Conservation (phyloP, 2,797 vertebrate genomes). For the Gymnoscopelus microlampas region DNA sequence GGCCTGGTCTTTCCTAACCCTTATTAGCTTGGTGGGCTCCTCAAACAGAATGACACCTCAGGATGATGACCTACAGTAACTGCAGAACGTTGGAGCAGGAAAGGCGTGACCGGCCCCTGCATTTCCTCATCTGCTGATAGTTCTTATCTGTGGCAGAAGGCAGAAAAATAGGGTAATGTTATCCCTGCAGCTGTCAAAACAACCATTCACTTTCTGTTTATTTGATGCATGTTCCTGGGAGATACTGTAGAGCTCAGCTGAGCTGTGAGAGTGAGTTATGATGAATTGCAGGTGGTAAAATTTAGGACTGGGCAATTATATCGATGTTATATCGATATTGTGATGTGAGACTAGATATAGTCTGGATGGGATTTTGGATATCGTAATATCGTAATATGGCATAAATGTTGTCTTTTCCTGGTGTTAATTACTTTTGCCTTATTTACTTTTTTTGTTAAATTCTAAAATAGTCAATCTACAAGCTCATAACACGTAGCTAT, state of each 20-base stretch:
- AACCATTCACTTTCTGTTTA: conserved; percentile 48
- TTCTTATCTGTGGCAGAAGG: conserved; percentile 57
- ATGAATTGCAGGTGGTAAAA: not conserved
- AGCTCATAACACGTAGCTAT: too few species aligned
- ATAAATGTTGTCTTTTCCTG: too few species aligned
- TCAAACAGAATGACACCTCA: conserved; percentile 47
- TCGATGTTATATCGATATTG: too few species aligned
- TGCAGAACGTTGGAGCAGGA: conserved; percentile 46
- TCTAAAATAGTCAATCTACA: too few species aligned
- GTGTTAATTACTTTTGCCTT: too few species aligned
- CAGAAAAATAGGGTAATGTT: conserved; percentile 55
- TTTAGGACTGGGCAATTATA: too few species aligned
- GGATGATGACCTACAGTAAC: conserved; percentile 47
- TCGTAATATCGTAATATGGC: too few species aligned
- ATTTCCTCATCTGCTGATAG: conserved; percentile 60
- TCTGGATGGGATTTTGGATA: too few species aligned
- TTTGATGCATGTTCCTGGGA: conserved; percentile 41
- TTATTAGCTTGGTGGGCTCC: conserved; percentile 50
- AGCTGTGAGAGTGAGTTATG: conserved; percentile 40
- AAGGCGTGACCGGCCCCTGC: conserved; percentile 55
- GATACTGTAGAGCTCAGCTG: conserved; percentile 37
- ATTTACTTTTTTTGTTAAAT: too few species aligned
- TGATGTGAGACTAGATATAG: too few species aligned
- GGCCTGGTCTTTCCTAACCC: conserved; percentile 18
- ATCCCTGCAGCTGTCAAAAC: conserved; percentile 61